phyloP scores from a whole-genome alignment of 2,113 vertebrate species.

The Cyphotilapia sp. region DNA sequence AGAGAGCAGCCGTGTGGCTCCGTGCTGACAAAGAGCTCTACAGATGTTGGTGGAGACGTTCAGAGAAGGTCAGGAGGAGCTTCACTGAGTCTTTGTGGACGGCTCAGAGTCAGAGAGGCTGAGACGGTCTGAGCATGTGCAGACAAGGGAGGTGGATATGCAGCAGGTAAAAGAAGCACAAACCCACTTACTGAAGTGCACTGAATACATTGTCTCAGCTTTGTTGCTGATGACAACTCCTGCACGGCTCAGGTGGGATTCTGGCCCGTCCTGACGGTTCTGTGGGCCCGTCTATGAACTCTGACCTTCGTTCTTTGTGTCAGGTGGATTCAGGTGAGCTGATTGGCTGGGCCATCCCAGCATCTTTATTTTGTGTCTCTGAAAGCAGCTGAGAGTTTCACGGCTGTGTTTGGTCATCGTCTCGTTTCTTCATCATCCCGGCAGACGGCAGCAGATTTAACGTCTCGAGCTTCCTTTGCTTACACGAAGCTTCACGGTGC shows the following conservation, averaged over 20 bases:
- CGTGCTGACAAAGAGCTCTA: not conserved
- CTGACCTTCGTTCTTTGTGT: not conserved
- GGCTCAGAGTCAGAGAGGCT: not conserved
- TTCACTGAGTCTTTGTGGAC: not conserved
- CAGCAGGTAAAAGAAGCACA: not conserved
- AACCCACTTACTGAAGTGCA: accelerated
- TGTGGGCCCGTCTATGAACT: not conserved
- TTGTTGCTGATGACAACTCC: not conserved
- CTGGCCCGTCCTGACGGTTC: not conserved
- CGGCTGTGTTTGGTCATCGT: not conserved
- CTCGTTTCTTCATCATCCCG: not conserved
- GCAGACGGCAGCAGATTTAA: not conserved
- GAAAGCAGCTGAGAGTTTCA: not conserved
- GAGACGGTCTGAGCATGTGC: not conserved
- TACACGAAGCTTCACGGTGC: not conserved
- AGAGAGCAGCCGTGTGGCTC: not conserved
- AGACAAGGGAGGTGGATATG: not conserved
- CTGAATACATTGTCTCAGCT: not conserved
- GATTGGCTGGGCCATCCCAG: not conserved
- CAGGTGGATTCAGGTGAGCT: not conserved
- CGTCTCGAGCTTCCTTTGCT: not conserved
- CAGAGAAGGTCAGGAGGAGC: not conserved
- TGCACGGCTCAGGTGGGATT: not conserved
- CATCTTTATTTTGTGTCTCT: not conserved
- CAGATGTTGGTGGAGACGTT: not conserved